Evolutionary conservation across 2,797 vertebrate species (phyloP).

Genomic region (Caiman crocodilus): DNA sequence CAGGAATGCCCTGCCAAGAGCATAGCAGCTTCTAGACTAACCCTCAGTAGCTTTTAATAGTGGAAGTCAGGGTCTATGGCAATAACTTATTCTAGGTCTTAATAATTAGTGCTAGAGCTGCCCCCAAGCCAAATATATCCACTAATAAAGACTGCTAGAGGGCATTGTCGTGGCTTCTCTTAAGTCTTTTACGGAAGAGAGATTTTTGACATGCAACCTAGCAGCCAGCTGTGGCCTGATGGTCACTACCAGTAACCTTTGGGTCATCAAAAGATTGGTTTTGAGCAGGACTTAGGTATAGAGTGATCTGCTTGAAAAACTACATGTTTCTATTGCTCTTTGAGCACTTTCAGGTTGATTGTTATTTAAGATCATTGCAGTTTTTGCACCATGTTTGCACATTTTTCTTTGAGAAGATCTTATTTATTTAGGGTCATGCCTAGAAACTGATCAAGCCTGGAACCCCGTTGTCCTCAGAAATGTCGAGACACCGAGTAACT

Average conservation of each 20-base stretch:
- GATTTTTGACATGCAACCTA: neutral
- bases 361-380: neutral
- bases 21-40: neutral
- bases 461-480: neutral
- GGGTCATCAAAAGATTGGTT: neutral
- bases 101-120: neutral
- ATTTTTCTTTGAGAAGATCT: constrained; percentile 4
- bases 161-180: neutral
- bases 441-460: neutral
- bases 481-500: neutral
- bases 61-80: neutral
- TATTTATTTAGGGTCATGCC: neutral
- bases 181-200: neutral
- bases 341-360: neutral
- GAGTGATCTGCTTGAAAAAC: neutral
- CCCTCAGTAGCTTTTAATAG: neutral
- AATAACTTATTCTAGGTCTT: neutral
- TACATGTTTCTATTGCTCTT: neutral
- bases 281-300: neutral
- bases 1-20: neutral
- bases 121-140: neutral
- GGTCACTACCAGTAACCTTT: neutral
- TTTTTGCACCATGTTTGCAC: constrained; percentile 6
- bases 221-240: neutral
- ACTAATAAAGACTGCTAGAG: neutral